Evolutionary conservation across 2,888 invertebrate genomes (phyloP), one percentile per base, ranked within the genome.

Genomic region (Neria commutata): DNA sequence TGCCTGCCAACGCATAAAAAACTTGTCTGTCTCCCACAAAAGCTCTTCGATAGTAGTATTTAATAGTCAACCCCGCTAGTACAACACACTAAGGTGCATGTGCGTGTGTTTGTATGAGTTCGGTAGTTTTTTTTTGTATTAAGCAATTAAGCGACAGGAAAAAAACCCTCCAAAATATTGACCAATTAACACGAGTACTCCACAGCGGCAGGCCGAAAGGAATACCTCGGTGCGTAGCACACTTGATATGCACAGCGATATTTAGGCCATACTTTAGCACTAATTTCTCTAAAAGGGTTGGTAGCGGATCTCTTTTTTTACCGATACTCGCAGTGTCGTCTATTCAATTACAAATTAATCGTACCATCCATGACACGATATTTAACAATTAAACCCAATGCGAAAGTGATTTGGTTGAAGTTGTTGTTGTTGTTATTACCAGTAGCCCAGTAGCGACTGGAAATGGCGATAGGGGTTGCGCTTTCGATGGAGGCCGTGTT

Each of bases 101-200:
- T 14, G 48, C 5, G 3, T 8, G 16, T 24, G 19, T 29, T 25
- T 52, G 42, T 34, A 37, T 14, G 34, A 17, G 29, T 8, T 33
- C 45, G 21, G 26, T 26, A 14, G n/a, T 26, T 26, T 47, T 66
- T 55, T 66, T 65, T 67, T 48, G 60, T 40, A 56, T 17, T 48
- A 58, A 56, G 63, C 69, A 76, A 74, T 74, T 75, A 74, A 73
- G n/a, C n/a, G n/a, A n/a, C n/a, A n/a, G n/a, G n/a, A 73, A 62
- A 58, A 46, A 67, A 74, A 65, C 70, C 72, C 69, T 70, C 68
- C 68, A 68, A 77, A 74, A 74, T 70, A 70, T 70, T 67, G 72
- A 74, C 70, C 78, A 71, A 76, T 74, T 76, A 76, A 75, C 72
- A 68, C 75, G 66, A 29, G 29, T 6, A 29, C 29, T 8, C 29